These are phyloP conservation scores for Coregonus ussuriensis DNA, from an alignment of 2,797 vertebrate species.

Conservation along the genomic window DNA sequence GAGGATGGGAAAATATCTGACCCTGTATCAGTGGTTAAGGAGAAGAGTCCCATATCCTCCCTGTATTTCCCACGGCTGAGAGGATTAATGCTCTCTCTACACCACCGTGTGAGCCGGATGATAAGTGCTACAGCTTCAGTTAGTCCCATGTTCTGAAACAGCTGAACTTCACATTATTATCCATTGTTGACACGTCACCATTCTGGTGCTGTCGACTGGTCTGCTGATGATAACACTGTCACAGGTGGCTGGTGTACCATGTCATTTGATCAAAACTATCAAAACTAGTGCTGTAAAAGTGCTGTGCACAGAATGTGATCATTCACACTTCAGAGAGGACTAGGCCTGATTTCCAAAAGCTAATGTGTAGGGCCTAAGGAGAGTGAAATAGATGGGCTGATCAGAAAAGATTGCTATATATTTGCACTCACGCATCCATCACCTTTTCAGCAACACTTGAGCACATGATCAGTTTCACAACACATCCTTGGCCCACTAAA, in stretches of 20 bases:
- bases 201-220: not conserved
- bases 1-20: not conserved
- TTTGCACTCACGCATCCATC: conserved; percentile 46
- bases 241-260: not conserved
- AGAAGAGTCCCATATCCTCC: not conserved
- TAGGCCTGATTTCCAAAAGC: not conserved
- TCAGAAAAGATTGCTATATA: not conserved
- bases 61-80: conserved; percentile 18
- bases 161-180: conserved; percentile 14
- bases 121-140: conserved; percentile 17
- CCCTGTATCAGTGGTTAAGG: not conserved
- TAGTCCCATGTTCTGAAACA: conserved; percentile 17
- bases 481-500: conserved; percentile 43
- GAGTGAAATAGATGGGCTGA: not conserved
- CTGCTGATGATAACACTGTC: not conserved
- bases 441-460: conserved; percentile 49
- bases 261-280: not conserved
- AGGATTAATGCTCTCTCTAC: conserved; percentile 24
- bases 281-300: not conserved
- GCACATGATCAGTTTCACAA: conserved; percentile 52
- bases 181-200: not conserved
- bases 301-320: not conserved
- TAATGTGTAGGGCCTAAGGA: not conserved
- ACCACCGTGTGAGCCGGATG: conserved; percentile 20
- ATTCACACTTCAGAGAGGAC: not conserved